Conservation (phyloP, 2,888 invertebrate genomes). For the Drosophila suboccidentalis region DNA sequence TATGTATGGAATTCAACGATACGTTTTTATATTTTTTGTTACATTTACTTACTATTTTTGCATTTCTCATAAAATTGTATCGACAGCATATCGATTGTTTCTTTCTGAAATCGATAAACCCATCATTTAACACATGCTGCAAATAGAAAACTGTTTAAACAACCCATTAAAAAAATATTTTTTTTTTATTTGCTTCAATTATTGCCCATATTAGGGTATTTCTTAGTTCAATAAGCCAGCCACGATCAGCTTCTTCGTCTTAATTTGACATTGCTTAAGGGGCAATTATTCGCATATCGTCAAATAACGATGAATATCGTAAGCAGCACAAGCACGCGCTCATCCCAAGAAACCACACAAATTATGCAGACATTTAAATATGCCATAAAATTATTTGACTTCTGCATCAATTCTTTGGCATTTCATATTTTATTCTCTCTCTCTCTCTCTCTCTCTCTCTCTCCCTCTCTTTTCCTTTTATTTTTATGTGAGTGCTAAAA, state of each 20-base stretch:
- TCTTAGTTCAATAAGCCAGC: neutral
- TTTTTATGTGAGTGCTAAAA: conserved; percentile 25
- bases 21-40: too few relatives aligned
- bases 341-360: conserved; percentile 45
- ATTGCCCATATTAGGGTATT: neutral
- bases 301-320: conserved; percentile 23
- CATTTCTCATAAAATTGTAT: too few relatives aligned
- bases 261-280: too few relatives aligned
- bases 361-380: conserved; percentile 75
- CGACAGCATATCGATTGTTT: neutral
- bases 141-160: neutral
- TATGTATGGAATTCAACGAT: too few relatives aligned
- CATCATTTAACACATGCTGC: neutral
- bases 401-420: conserved; percentile 50
- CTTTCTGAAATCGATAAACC: neutral
- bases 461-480: conserved; percentile 3
- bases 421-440: conserved; percentile 11
- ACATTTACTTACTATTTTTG: too few relatives aligned
- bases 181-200: too few relatives aligned
- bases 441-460: conserved; percentile 20
- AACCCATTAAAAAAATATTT: too few relatives aligned
- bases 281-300: neutral
- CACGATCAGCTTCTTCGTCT: neutral
- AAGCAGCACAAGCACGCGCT: conserved; percentile 19
- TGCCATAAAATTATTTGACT: conserved; percentile 72